Evolutionary conservation across 35 echinoderm and acorn worm genomes (phyloP).

Genomic region (Amphiura filiformis): DNA sequence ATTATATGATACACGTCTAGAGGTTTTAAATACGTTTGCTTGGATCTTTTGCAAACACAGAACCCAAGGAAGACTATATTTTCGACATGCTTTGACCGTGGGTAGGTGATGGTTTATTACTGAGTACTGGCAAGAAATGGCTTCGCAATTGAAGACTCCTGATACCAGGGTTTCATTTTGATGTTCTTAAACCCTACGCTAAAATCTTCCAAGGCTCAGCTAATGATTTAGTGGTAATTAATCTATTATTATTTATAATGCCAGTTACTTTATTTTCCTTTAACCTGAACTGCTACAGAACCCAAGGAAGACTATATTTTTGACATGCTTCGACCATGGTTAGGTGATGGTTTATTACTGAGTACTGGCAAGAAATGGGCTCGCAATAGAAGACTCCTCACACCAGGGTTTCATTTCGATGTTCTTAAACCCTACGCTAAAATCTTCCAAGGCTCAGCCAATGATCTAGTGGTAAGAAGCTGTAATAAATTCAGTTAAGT

Average conservation of each 20-base stretch:
- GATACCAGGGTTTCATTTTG: slow-evolving; percentile 35
- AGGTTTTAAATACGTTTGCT: no score
- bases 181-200: slow-evolving; percentile 20
- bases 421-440: slow-evolving; percentile 14
- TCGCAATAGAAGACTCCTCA: slow-evolving; percentile 27
- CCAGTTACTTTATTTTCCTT: no score
- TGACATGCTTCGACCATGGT: slow-evolving; percentile 6
- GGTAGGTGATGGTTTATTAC: slow-evolving; percentile 28
- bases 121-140: slow-evolving; percentile 24
- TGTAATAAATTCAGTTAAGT: background rate
- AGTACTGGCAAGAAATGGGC: slow-evolving; percentile 22
- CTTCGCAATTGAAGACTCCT: slow-evolving; percentile 20
- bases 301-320: slow-evolving; percentile 1
- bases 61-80: background rate
- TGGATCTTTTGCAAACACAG: no score
- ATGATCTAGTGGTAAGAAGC: background rate
- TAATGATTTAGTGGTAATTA: background rate
- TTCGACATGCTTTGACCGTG: slow-evolving; percentile 10
- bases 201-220: background rate
- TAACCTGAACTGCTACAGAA: no score
- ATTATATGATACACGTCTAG: no score
- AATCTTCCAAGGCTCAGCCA: background rate
- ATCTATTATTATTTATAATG: no score
- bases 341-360: slow-evolving; percentile 29
- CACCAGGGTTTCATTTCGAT: slow-evolving; percentile 36